Base-by-base conservation (phyloP, 2,113 vertebrate species). In the Bufo bufo region DNA sequence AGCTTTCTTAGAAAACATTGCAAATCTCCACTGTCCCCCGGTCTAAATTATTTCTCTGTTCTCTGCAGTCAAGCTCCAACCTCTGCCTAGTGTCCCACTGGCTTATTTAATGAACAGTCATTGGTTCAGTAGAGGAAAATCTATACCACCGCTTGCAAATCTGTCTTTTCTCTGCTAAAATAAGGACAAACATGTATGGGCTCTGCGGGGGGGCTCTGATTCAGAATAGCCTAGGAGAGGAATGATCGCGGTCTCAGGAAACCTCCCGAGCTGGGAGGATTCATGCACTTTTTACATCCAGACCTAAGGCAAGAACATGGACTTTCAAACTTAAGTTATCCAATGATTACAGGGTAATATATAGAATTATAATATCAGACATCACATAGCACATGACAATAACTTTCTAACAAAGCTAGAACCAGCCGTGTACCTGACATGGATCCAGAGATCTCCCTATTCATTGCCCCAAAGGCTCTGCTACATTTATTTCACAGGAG, bases 81-180 rank as follows among this genome's bases (percentile, higher is more conserved):
- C 83, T 85, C 54, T 85, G 50, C 58, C 83, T 85, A 58, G 83
- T 85, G 83, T 75, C 83, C 83, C 83, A 75, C 83, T 85, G 83
- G 33, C 83, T 85, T 85, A 85, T 85, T 85, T 85, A 85, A 85
- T 85, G 83, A 85, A 85, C 83, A 85, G 83, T 85, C 83, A 85
- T 85, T 72, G 83, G 83, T 75, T 85, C 75, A 75, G 83, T 59
- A 23, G 63, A 52, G 52, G 66, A 85, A 85, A 85, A 85, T 75
- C 83, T 23, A 85, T 74, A 85, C 83, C 63, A 58, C 66, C 47
- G 83, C 83, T 85, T 74, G 69, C 83, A 85, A 85, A 85, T 85
- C 69, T 85, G 83, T 72, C 83, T 85, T 85, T 75, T 85, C 83
- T 59, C 69, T 74, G 66, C 83, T 85, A 75, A 74, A 59, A 58